These are phyloP conservation scores for Hassar affinis DNA, from an alignment of 2,113 vertebrate species.

Conservation along the genomic window DNA sequence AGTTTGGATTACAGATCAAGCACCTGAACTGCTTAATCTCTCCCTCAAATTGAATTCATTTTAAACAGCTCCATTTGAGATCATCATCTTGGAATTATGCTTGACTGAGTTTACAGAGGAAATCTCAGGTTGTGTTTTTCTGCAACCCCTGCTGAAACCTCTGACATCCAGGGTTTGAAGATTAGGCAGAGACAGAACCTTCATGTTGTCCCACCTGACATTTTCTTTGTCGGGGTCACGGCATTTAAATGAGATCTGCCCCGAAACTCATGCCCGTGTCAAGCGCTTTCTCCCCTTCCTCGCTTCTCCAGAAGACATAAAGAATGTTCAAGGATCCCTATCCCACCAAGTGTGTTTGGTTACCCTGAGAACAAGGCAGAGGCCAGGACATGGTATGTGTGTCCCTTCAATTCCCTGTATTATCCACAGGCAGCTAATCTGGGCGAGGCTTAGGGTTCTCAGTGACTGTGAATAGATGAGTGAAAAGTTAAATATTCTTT, in stretches of 20 bases:
- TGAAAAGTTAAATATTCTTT: slow-evolving; percentile 80
- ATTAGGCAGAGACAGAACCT: slow-evolving; percentile 60
- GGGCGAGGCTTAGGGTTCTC: slow-evolving; percentile 70
- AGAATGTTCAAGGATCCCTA: slow-evolving; percentile 71
- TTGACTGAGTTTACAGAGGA: slow-evolving; percentile 19
- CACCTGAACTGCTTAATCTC: slow-evolving; percentile 1
- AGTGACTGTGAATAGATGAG: slow-evolving; percentile 67
- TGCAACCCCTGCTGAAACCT: slow-evolving; percentile 44
- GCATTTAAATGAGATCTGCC: slow-evolving; percentile 59
- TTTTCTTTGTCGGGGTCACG: slow-evolving; percentile 58
- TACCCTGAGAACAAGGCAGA: slow-evolving; percentile 70
- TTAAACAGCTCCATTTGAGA: not conserved
- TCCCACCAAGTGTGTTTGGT: slow-evolving; percentile 74
- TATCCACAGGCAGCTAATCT: slow-evolving; percentile 79
- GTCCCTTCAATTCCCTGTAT: slow-evolving; percentile 74
- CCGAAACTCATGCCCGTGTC: slow-evolving; percentile 59
- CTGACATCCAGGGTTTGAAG: slow-evolving; percentile 57
- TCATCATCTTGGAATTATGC: slow-evolving; percentile 1
- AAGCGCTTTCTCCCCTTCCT: slow-evolving; percentile 57
- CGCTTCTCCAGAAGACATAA: slow-evolving; percentile 60
- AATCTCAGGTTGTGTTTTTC: slow-evolving; percentile 33
- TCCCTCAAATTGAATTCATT: not conserved
- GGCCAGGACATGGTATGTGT: slow-evolving; percentile 66
- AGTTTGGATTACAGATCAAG: not conserved
- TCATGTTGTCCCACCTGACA: slow-evolving; percentile 62